Percentiles rank a stretch among this genome's conserved stretches.
phyloP scores from a whole-genome alignment of 2,797 vertebrate species.

The Muscicapa comitata region DNA sequence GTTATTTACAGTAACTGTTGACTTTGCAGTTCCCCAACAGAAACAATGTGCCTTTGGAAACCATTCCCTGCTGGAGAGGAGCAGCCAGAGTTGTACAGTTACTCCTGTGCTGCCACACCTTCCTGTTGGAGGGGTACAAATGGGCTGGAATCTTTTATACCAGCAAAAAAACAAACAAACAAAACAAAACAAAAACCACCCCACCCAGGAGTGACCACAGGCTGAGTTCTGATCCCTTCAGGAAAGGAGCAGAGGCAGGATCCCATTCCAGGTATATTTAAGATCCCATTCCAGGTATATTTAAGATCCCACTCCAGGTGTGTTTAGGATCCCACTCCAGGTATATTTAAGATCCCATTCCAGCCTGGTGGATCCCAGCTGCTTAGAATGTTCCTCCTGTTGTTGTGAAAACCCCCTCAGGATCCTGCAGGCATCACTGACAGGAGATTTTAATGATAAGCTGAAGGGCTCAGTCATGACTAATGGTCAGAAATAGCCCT shows the following conservation, averaged over 20 bases:
- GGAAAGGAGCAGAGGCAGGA: background rate
- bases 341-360: background rate
- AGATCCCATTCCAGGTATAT: no score
- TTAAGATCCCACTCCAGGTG: no score
- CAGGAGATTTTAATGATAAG: background rate
- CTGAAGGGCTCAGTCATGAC: slow-evolving; percentile 13
- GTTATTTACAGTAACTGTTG: background rate
- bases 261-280: no score
- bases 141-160: background rate
- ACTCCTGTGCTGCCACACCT: background rate
- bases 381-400: fast-evolving
- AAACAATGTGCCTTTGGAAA: background rate
- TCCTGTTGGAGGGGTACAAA: background rate
- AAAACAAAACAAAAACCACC: no score
- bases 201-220: background rate
- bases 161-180: background rate
- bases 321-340: no score
- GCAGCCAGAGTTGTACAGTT: background rate
- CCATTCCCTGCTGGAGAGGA: background rate
- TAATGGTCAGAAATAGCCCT: slow-evolving; percentile 41
- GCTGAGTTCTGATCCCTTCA: background rate
- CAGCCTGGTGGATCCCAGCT: background rate
- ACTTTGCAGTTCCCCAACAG: background rate
- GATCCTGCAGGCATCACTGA: background rate
- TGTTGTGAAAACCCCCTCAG: background rate